Evolutionary conservation across 1,140 invertebrate species (phyloP), one percentile per base, ranked within the genome.

Genomic region (Eumeta japonica): DNA sequence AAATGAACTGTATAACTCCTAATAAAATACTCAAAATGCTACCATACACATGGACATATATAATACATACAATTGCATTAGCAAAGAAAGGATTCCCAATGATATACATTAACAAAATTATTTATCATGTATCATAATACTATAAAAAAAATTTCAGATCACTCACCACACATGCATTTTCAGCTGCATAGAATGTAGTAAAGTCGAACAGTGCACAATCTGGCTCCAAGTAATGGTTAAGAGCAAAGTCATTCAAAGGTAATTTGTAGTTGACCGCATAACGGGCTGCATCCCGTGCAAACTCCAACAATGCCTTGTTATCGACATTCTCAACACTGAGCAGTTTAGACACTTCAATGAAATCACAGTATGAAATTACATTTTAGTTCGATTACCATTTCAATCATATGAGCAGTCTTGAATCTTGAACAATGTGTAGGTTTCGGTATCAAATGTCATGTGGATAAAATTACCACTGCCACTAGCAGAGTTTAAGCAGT

Each of bases 201-300:
- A 99, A 99, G 73, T 99, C 97, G 75, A 99, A 99, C 84, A 99
- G 94, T n/a, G 95, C 94, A 0, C 98, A 92, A 75, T 99, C 97
- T 2, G 94, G 89, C 63, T 97, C 90, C 1, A 94, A 93, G 63
- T 96, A 97, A 74, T 98, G 94, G 78, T 99, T 99, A 0, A 97
- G 89, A 1, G 97, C 95, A 76, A 97, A 99, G 62, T 98, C 93
- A 40, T 93, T 77, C 44, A 88, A 79, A 18, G 90, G 87, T 74
- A 98, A 83, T 61, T 90, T 84, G 61, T 92, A 89, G 62, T 92
- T 85, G 0, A 97, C 99, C 3, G 94, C 94, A 76, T 97, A 97
- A 58, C 95, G 84, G 1, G 97, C 97, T 0, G 96, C 97, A 70
- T 98, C 92, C 33, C 86, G 80, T 0, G 96, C 96, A 75, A 97